Percentiles rank a stretch among this genome's conserved stretches.
These are phyloP conservation scores for Oppia nitens DNA, from an alignment of 1,140 invertebrate species.

Conservation along the genomic window DNA sequence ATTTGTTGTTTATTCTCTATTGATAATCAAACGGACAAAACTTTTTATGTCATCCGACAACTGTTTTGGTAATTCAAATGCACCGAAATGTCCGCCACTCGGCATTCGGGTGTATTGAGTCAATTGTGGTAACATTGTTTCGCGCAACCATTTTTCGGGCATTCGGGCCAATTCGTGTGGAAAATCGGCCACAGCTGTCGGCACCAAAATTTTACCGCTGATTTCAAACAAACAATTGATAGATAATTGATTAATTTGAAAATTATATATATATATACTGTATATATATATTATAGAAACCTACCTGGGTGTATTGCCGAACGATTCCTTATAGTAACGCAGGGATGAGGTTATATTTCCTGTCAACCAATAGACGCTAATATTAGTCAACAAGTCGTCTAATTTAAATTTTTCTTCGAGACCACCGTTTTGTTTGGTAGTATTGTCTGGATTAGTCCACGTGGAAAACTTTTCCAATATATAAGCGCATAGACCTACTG, in stretches of 20 bases:
- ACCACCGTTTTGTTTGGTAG: conserved; percentile 46
- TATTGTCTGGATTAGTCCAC: conserved; percentile 13
- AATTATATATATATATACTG: no score
- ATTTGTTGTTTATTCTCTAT: no score
- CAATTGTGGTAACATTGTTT: conserved; percentile 22
- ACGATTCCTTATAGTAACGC: conserved; percentile 50
- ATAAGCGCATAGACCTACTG: conserved; percentile 35
- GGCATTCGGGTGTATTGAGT: conserved; percentile 24
- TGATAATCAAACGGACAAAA: no score
- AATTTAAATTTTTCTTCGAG: conserved; percentile 41
- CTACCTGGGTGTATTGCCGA: background rate
- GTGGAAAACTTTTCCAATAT: conserved; percentile 65
- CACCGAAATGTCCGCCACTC: conserved; percentile 65
- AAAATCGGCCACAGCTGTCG: conserved; percentile 28
- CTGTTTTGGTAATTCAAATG: conserved; percentile 48
- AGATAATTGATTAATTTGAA: conserved; percentile 1
- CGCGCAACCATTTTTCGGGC: conserved; percentile 18
- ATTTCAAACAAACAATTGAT: background rate
- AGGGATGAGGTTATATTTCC: conserved; percentile 54
- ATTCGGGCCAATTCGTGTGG: conserved; percentile 27
- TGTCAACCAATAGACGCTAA: conserved; percentile 72
- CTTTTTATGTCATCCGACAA: conserved; percentile 3
- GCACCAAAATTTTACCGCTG: conserved; percentile 37
- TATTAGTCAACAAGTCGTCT: conserved; percentile 63
- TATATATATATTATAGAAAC: background rate